Percentiles rank a stretch among this genome's conserved stretches.
phyloP scores from a whole-genome alignment of 2,113 vertebrate genomes.

The Chlamydotis undulata region DNA sequence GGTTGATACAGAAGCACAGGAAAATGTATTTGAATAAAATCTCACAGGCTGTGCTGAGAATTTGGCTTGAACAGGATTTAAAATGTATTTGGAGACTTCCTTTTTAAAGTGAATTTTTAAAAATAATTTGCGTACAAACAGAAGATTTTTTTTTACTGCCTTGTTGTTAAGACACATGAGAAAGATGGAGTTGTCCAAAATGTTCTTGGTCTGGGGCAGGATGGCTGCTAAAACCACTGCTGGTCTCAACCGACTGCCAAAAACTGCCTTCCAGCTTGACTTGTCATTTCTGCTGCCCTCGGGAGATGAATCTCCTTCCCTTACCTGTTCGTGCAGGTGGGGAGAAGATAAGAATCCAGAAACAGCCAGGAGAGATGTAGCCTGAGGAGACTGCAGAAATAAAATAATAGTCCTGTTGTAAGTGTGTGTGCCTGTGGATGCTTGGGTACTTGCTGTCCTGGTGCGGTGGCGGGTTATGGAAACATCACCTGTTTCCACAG shows the following conservation, averaged over 20 bases:
- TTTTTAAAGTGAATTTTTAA: not conserved
- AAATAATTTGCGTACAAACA: not conserved
- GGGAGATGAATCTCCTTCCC: not conserved
- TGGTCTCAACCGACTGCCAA: not conserved
- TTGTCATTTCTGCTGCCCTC: not conserved
- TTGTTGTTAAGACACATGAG: not conserved
- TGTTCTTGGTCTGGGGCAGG: not conserved
- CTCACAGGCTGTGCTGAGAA: not conserved
- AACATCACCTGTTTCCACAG: not conserved
- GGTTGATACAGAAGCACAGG: not conserved
- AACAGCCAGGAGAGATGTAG: not conserved
- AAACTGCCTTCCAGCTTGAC: not conserved
- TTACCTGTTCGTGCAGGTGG: not conserved
- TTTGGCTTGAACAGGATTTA: not conserved
- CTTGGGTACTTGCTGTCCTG: not conserved
- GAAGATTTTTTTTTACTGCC: not conserved
- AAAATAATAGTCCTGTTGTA: not conserved
- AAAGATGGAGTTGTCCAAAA: not conserved
- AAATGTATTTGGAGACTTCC: not conserved
- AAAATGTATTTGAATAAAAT: not conserved
- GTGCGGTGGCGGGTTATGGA: not conserved
- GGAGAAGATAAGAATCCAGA: not conserved
- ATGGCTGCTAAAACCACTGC: not conserved
- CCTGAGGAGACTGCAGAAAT: not conserved
- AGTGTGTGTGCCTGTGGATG: not conserved